A percentile compares a stretch with the other conserved stretches of the same genome.
Evolutionary conservation across 2,888 invertebrate species (phyloP).

Genomic region (Autographa gamma): DNA sequence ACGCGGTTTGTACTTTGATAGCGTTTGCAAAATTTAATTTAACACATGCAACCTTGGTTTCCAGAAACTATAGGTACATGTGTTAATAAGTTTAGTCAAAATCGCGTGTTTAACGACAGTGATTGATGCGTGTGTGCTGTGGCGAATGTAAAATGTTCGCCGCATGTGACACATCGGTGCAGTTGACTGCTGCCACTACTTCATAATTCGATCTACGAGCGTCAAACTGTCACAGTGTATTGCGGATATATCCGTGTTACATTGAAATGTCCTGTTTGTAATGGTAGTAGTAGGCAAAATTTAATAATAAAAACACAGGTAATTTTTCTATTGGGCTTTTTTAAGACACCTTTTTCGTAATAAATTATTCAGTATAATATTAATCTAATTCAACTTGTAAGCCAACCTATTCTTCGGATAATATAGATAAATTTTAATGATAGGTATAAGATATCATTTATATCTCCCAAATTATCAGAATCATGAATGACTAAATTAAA

Average conservation of each 20-base stretch:
- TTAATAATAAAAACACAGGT: not conserved
- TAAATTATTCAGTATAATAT: no score
- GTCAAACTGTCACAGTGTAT: not conserved
- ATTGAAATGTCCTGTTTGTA: not conserved
- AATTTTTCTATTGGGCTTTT: no score
- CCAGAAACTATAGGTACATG: constrained; percentile 18
- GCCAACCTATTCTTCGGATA: no score
- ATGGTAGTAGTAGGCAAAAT: not conserved
- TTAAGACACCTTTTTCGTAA: no score
- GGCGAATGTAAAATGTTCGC: not conserved
- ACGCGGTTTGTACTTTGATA: constrained; percentile 1
- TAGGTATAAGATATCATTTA: no score
- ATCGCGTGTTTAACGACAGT: constrained; percentile 15
- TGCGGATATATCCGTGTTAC: not conserved
- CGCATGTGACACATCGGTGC: not conserved
- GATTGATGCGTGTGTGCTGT: constrained; percentile 16
- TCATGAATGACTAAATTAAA: not conserved
- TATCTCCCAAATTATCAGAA: not conserved
- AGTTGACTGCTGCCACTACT: constrained; percentile 3
- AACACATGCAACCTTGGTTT: constrained; percentile 17
- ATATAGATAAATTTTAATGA: no score
- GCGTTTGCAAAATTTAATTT: constrained; percentile 30
- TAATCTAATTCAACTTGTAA: no score
- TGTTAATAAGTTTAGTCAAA: constrained; percentile 6
- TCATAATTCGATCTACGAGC: not conserved